A percentile compares a stretch with the other conserved stretches of the same genome.
These are phyloP conservation scores for Drosophila macrothrix DNA, from an alignment of 2,888 invertebrate genomes.

Conservation along the genomic window DNA sequence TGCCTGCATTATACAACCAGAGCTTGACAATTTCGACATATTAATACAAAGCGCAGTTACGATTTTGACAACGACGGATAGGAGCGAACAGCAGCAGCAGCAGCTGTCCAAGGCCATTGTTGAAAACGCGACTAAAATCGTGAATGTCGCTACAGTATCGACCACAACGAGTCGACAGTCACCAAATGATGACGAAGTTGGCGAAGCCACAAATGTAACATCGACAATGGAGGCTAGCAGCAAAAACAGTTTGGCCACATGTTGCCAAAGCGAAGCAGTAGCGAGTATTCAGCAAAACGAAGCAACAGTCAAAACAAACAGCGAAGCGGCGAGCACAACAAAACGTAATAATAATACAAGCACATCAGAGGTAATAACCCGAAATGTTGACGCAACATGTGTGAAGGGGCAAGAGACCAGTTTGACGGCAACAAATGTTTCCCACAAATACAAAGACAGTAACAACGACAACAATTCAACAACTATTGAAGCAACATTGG, in stretches of 20 bases:
- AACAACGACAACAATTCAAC: slow-evolving; percentile 47
- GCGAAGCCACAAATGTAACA: slow-evolving; percentile 15
- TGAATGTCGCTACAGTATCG: slow-evolving; percentile 16
- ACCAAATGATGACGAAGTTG: slow-evolving; percentile 24
- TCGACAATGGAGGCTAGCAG: slow-evolving; percentile 33
- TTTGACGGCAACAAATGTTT: slow-evolving; percentile 62
- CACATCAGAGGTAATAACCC: slow-evolving; percentile 16
- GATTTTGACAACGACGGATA: slow-evolving; percentile 13
- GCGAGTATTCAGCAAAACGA: slow-evolving; percentile 48
- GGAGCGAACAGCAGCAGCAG: slow-evolving; percentile 20
- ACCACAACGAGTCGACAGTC: slow-evolving; percentile 29
- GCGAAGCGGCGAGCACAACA: slow-evolving; percentile 81
- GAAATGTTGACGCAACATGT: slow-evolving; percentile 63
- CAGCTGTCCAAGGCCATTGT: slow-evolving; percentile 30
- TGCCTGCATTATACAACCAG: slow-evolving; percentile 17
- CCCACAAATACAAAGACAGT: slow-evolving; percentile 36
- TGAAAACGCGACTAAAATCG: slow-evolving; percentile 17
- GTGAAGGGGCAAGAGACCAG: slow-evolving; percentile 61
- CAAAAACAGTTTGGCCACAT: slow-evolving; percentile 61
- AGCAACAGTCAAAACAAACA: slow-evolving; percentile 75
- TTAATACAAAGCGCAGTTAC: slow-evolving; percentile 29
- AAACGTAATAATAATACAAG: slow-evolving; percentile 58
- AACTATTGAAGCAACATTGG: slow-evolving; percentile 56
- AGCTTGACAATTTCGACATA: slow-evolving; percentile 22
- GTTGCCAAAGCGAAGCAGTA: slow-evolving; percentile 54